Evolutionary conservation across 2,113 vertebrate species (phyloP), one percentile per base, ranked within the genome.

Genomic region (Pseudolaguvia tuberculata): DNA sequence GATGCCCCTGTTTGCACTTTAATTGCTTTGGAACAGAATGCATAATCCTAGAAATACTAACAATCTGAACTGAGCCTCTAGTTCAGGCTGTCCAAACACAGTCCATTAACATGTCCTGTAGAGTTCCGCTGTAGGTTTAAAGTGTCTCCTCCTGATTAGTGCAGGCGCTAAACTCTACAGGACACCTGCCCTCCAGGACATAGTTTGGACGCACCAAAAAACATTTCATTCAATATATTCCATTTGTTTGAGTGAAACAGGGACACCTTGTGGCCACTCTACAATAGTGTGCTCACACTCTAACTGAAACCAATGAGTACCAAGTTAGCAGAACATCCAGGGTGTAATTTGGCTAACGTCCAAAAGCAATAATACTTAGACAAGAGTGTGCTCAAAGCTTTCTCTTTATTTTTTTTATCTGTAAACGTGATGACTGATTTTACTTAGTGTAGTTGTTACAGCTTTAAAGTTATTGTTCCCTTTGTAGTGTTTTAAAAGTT

Each of bases 311-410:
- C 47, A 27, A 63, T 31, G 69, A 72, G 47, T 35, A 55, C 35
- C 18, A 23, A 79, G 66, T 31, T 52, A 68, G 74, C 62, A 47
- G 66, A 65, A 67, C 52, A 18, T 9, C 11, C 39, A 66, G 42
- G 18, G 39, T 35, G 61, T 48, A 48, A 42, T 68, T 55, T 87
- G 87, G 85, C 70, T 9, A 68, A 14, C 51, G 59, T 82, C 84
- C 88, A 89, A 81, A 57, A 80, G 81, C 86, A 89, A 85, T 88
- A 83, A 83, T 80, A 80, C 77, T 53, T 75, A 68, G 66, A 67
- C 56, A 81, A 84, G 81, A 72, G 82, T 78, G 81, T 84, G 83
- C 85, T 81, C 78, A 75, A 83, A 82, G 82, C 70, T 78, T 78
- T 70, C 72, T 71, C 25, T 18, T 80, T 6, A 17, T 27, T 15